Conservation (phyloP, 2,888 invertebrate genomes). For the Mimas tiliae region DNA sequence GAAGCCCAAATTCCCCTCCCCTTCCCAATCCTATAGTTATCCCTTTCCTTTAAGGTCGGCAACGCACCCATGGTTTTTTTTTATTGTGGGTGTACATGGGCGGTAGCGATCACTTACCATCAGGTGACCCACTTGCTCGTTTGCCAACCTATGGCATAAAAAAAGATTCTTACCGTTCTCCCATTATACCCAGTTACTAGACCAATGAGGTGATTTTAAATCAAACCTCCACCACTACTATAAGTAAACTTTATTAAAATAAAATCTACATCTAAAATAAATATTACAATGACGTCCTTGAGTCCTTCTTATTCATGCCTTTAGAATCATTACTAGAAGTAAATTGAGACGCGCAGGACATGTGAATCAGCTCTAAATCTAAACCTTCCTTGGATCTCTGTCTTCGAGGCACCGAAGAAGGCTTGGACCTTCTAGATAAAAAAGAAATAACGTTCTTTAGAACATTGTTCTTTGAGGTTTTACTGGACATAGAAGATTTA, state of each 20-base stretch:
- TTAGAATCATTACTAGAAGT: constrained; percentile 62
- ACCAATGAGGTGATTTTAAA: too few relatives aligned
- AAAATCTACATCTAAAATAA: constrained; percentile 39
- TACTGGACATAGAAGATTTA: constrained; percentile 54
- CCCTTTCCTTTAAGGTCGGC: too few relatives aligned
- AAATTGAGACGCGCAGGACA: constrained; percentile 61
- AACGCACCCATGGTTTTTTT: too few relatives aligned
- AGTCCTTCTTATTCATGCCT: constrained; percentile 50
- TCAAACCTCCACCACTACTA: neutral
- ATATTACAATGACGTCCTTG: constrained; percentile 60
- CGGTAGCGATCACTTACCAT: too few relatives aligned
- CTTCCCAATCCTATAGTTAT: too few relatives aligned
- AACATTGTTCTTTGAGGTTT: constrained; percentile 68
- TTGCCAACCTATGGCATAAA: too few relatives aligned
- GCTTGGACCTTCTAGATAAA: constrained; percentile 54
- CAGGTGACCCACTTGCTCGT: too few relatives aligned
- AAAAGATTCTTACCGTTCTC: too few relatives aligned
- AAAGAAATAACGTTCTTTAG: constrained; percentile 59
- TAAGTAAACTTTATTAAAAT: constrained; percentile 28
- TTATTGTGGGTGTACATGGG: too few relatives aligned
- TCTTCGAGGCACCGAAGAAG: constrained; percentile 63
- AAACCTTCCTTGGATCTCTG: constrained; percentile 47
- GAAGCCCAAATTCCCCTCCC: too few relatives aligned
- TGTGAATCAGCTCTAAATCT: constrained; percentile 65
- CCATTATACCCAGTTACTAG: too few relatives aligned